Evolutionary conservation across 2,797 vertebrate genomes (phyloP).

Genomic region (Enteromius viviparus): DNA sequence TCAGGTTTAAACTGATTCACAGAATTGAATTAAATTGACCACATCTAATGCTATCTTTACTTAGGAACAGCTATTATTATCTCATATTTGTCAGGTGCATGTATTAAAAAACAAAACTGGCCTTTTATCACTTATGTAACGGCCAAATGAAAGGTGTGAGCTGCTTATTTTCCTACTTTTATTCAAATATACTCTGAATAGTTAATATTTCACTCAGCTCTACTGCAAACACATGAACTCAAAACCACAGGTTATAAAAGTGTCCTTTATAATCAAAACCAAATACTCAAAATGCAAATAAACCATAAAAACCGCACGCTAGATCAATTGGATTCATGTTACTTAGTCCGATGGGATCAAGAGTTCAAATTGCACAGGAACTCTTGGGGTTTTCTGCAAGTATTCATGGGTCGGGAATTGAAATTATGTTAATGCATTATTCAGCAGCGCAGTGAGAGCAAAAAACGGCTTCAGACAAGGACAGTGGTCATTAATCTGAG

Average conservation of each 20-base stretch:
- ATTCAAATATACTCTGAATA: constrained; percentile 32
- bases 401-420: constrained; percentile 52
- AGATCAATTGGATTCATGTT: constrained; percentile 37
- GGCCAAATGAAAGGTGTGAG: not conserved
- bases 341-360: constrained; percentile 42
- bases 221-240: not conserved
- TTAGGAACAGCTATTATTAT: not conserved
- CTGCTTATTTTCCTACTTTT: not conserved
- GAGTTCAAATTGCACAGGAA: constrained; percentile 54
- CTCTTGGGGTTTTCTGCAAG: constrained; percentile 42
- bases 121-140: not conserved
- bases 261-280: constrained; percentile 31
- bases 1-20: not conserved
- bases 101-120: not conserved
- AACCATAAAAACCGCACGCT: not conserved
- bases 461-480: constrained; percentile 32
- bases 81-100: not conserved
- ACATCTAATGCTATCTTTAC: not conserved
- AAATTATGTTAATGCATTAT: constrained; percentile 59
- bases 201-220: not conserved
- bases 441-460: constrained; percentile 25
- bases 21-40: not conserved
- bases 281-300: constrained; percentile 56
- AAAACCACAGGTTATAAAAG: not conserved
- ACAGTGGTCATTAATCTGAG: constrained; percentile 43